These are phyloP conservation scores for Drosophila oshimai DNA, from an alignment of 1,140 invertebrate species.

Conservation along the genomic window DNA sequence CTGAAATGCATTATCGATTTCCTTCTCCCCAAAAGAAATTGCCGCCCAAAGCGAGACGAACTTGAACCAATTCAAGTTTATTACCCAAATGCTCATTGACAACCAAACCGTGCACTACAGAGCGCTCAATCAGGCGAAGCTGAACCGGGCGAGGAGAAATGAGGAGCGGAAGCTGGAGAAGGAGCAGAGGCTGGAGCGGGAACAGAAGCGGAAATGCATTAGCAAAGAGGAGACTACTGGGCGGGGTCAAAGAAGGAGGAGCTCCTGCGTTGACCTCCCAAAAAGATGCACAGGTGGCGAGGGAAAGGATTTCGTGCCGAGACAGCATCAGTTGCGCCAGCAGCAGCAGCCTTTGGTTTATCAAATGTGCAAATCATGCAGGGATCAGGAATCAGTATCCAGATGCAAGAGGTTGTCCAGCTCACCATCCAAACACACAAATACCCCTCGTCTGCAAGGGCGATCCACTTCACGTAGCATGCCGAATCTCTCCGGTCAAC, in stretches of 20 bases:
- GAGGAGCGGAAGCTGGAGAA: background rate
- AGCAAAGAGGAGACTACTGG: background rate
- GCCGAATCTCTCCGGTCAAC: conserved; percentile 33
- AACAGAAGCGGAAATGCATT: background rate
- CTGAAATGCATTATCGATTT: no score
- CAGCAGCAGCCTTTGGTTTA: conserved; percentile 33
- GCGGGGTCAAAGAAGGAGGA: background rate
- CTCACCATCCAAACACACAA: background rate
- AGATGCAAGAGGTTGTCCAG: background rate
- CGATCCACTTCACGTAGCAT: conserved; percentile 24
- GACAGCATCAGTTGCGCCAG: conserved; percentile 46
- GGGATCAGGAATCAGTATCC: background rate
- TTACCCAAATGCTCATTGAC: conserved; percentile 67
- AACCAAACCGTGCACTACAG: conserved; percentile 52
- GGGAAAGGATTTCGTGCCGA: background rate
- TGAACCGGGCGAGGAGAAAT: background rate
- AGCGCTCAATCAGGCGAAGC: conserved; percentile 15
- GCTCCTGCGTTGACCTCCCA: background rate
- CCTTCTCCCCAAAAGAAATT: conserved; percentile 37
- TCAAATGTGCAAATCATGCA: background rate
- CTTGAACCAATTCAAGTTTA: conserved; percentile 65
- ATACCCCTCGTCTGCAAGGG: background rate
- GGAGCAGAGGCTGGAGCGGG: background rate
- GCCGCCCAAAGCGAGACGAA: conserved; percentile 43
- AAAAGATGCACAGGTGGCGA: background rate